Percentiles rank a stretch among this genome's conserved stretches.
phyloP scores from a whole-genome alignment of 2,797 vertebrate species.

The Molossus alvarezi region DNA sequence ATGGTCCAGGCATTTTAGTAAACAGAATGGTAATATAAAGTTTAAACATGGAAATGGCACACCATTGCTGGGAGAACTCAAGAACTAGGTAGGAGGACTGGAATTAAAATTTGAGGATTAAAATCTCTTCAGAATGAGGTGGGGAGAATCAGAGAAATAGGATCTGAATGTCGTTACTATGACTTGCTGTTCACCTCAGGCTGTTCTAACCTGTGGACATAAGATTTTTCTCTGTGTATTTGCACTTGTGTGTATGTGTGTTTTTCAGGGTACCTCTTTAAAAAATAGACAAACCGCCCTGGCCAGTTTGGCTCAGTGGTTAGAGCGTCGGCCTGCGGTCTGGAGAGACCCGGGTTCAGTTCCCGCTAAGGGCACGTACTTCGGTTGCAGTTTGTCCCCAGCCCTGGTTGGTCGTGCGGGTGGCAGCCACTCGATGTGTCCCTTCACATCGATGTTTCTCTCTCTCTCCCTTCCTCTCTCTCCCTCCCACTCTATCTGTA shows the following conservation, averaged over 20 bases:
- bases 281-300: background rate
- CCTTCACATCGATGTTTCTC: no score
- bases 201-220: background rate
- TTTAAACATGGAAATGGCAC: background rate
- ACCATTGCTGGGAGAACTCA: background rate
- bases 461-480: no score
- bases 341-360: no score
- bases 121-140: background rate
- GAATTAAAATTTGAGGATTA: background rate
- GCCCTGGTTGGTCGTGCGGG: no score
- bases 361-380: no score
- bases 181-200: background rate
- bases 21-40: background rate
- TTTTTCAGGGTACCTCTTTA: background rate
- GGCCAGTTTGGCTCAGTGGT: no score
- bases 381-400: no score
- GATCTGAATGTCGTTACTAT: background rate
- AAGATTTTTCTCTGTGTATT: background rate
- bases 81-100: background rate
- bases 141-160: background rate
- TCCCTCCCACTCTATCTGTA: no score
- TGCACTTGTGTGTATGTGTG: background rate
- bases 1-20: background rate
- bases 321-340: no score
- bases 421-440: no score